phyloP scores from a whole-genome alignment of 2,888 invertebrate genomes.

The Athripsodes cinereus region DNA sequence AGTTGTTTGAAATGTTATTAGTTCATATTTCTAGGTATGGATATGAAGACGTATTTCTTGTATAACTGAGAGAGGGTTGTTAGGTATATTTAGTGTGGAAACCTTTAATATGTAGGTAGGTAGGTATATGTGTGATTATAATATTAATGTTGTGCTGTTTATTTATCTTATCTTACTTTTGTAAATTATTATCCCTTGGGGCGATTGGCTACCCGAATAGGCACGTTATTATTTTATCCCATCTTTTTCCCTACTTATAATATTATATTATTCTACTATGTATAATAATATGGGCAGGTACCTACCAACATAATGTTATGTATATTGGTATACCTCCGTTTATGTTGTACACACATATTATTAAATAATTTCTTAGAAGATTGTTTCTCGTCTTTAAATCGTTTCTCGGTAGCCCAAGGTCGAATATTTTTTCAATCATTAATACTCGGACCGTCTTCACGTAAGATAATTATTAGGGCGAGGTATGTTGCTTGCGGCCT shows the following conservation, averaged over 20 bases:
- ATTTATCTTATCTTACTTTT: background rate
- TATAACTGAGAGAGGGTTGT: too few relatives aligned
- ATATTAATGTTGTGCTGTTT: background rate
- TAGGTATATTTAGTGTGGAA: too few relatives aligned
- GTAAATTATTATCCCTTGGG: background rate
- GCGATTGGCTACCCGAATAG: conserved; percentile 10
- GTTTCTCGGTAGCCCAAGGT: conserved; percentile 13
- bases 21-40: too few relatives aligned
- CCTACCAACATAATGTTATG: background rate
- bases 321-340: background rate
- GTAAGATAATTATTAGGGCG: background rate
- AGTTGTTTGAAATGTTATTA: too few relatives aligned
- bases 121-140: too few relatives aligned
- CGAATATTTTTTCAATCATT: background rate
- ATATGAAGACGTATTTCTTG: too few relatives aligned
- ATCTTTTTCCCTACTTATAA: too few relatives aligned
- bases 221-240: background rate
- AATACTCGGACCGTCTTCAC: background rate
- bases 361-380: conserved; percentile 6
- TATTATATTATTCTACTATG: background rate
- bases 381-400: conserved; percentile 4
- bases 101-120: too few relatives aligned
- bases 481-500: background rate
- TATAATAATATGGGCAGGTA: too few relatives aligned
- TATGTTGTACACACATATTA: background rate